Evolutionary conservation across 2,797 vertebrate species (phyloP).

Genomic region (Pantherophis alleghaniensis): DNA sequence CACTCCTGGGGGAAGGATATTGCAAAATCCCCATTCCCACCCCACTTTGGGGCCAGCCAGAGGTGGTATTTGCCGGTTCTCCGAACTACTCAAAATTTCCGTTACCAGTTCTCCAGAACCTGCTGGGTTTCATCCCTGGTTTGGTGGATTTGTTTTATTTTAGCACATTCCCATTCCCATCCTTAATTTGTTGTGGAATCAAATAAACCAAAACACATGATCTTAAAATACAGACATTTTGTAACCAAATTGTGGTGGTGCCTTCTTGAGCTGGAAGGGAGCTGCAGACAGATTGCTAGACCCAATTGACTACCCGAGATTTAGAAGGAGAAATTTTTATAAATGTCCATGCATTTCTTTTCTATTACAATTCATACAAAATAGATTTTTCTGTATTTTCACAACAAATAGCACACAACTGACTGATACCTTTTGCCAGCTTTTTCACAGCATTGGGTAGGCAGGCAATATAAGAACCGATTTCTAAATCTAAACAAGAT

Average conservation of each 20-base stretch:
- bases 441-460: background rate
- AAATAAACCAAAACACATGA: background rate
- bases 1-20: too few relatives aligned
- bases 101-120: too few relatives aligned
- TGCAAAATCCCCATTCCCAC: too few relatives aligned
- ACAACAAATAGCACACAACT: background rate
- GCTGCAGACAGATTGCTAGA: background rate
- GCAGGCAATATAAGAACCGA: background rate
- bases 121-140: too few relatives aligned
- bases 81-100: too few relatives aligned
- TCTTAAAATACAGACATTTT: background rate
- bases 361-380: background rate
- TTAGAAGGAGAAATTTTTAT: background rate
- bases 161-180: background rate
- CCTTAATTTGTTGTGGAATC: background rate
- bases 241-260: background rate
- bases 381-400: background rate
- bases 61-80: too few relatives aligned
- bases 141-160: background rate
- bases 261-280: background rate
- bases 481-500: background rate
- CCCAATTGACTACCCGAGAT: background rate
- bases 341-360: background rate
- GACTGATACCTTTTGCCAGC: background rate
- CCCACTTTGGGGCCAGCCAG: too few relatives aligned